phyloP scores from a whole-genome alignment of 2,888 invertebrate genomes.

The Drosophila antonietae region DNA sequence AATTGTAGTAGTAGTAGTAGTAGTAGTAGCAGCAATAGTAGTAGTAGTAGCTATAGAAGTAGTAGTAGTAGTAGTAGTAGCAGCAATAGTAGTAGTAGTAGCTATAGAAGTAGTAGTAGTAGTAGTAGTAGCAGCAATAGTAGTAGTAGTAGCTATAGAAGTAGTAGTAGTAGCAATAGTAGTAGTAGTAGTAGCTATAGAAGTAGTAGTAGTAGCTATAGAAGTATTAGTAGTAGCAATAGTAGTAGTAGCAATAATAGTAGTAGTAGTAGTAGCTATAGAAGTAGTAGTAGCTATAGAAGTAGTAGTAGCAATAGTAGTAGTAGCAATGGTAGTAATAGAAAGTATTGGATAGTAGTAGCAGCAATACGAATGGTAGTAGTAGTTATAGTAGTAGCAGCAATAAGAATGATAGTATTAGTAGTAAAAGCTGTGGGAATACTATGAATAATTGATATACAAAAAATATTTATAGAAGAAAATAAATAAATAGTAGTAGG shows the following conservation, averaged over 20 bases:
- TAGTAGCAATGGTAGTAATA: not conserved
- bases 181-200: not conserved
- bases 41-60: not conserved
- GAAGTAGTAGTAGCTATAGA: not conserved
- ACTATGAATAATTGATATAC: too few species aligned
- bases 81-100: not conserved
- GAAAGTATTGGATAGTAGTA: not conserved
- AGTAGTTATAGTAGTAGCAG: not conserved
- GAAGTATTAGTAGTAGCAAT: not conserved
- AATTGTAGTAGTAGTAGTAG: not conserved
- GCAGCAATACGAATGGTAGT: not conserved
- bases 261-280: not conserved
- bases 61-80: not conserved
- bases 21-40: not conserved
- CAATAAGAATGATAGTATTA: not conserved
- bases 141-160: not conserved
- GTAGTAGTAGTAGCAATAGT: not conserved
- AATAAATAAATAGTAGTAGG: too few species aligned
- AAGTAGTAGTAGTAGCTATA: not conserved
- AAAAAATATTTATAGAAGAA: not conserved
- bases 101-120: not conserved
- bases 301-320: not conserved
- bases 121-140: not conserved
- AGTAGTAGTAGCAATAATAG: not conserved
- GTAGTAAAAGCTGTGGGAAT: not conserved